Percentiles rank a stretch among this genome's conserved stretches.
Conservation (phyloP, 2,888 invertebrate species). For the Hyposoter dolosus region DNA sequence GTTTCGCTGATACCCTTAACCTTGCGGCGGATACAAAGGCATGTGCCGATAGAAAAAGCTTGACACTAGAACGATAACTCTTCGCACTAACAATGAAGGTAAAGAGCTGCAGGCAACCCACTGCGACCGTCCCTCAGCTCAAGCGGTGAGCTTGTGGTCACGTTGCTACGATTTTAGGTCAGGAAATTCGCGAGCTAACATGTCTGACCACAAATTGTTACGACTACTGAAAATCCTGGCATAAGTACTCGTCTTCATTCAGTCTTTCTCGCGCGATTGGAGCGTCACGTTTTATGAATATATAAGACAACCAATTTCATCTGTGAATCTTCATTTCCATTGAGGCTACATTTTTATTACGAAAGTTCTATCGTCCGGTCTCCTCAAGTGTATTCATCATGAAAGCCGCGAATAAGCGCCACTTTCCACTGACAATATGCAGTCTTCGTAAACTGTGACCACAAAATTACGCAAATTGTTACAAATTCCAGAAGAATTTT, state of each 20-base stretch:
- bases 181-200: conserved; percentile 20
- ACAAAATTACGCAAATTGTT: not conserved
- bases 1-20: not conserved
- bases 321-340: not conserved
- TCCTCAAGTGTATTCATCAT: not conserved
- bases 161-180: conserved; percentile 47
- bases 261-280: not conserved
- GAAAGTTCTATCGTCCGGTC: not conserved
- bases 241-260: conserved; percentile 21
- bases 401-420: not conserved
- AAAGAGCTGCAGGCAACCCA: conserved; percentile 48
- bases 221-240: conserved; percentile 26
- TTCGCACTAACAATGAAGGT: conserved; percentile 60
- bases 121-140: conserved; percentile 31
- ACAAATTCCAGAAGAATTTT: not conserved
- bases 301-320: not conserved
- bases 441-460: not conserved
- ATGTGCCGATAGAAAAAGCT: conserved; percentile 12
- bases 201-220: conserved; percentile 51
- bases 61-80: conserved; percentile 31
- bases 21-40: not conserved
- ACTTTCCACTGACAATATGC: not conserved
- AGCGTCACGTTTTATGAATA: conserved; percentile 5
- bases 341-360: not conserved
- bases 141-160: conserved; percentile 36